A percentile compares a stretch with the other conserved stretches of the same genome.
phyloP scores from a whole-genome alignment of 2,888 invertebrate genomes.

The Tromatobia lineatoria region DNA sequence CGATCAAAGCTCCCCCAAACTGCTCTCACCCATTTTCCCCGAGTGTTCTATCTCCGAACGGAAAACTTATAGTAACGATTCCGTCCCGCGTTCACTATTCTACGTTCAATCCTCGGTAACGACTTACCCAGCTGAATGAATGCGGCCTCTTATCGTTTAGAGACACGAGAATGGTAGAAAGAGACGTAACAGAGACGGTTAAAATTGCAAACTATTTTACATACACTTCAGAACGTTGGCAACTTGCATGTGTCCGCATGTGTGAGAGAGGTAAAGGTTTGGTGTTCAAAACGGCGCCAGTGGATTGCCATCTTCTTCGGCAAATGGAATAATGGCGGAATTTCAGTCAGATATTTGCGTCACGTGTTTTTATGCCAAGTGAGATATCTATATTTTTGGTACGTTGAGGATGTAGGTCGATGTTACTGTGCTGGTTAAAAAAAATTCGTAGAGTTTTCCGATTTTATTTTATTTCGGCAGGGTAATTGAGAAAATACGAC shows the following conservation, averaged over 20 bases:
- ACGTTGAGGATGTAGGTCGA: not conserved
- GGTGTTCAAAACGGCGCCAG: constrained; percentile 7
- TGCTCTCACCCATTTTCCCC: constrained; percentile 32
- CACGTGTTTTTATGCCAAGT: not conserved
- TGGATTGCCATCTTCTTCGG: constrained; percentile 8
- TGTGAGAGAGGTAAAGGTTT: not conserved
- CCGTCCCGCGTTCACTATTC: not conserved
- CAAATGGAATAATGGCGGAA: constrained; percentile 33
- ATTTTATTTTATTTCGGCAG: not conserved
- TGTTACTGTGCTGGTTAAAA: not conserved
- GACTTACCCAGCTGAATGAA: constrained; percentile 20
- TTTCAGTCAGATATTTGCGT: constrained; percentile 28
- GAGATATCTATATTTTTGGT: not conserved
- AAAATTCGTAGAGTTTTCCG: not conserved
- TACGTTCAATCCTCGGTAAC: constrained; percentile 1
- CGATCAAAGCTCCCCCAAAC: constrained; percentile 28
- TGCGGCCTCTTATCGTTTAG: not conserved
- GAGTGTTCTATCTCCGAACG: constrained; percentile 10
- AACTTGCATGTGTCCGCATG: not conserved
- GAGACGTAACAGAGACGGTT: constrained; percentile 3
- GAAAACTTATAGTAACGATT: constrained; percentile 30
- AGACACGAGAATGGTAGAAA: not conserved
- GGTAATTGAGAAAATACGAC: not conserved
- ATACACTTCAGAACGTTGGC: not conserved
- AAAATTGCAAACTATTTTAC: constrained; percentile 39